Evolutionary conservation across 2,888 invertebrate species (phyloP).

Genomic region (Andrena marginata): DNA sequence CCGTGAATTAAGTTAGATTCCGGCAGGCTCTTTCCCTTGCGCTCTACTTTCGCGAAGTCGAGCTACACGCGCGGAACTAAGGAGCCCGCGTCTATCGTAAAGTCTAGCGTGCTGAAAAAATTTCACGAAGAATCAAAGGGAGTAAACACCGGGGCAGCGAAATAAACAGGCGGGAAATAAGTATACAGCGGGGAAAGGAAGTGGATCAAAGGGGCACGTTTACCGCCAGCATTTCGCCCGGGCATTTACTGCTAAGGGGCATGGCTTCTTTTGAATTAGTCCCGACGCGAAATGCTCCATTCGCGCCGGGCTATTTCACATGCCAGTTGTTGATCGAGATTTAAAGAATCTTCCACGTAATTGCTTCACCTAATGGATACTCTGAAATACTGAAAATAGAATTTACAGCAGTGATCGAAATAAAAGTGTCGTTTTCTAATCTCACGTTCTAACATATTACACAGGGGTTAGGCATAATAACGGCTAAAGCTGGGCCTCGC

Average conservation of each 20-base stretch:
- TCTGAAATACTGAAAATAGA: not conserved
- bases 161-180: constrained; percentile 27
- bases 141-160: constrained; percentile 6
- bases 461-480: no score
- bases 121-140: constrained; percentile 43
- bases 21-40: not conserved
- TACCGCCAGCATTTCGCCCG: constrained; percentile 9
- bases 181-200: constrained; percentile 14
- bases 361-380: not conserved
- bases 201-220: constrained; percentile 24
- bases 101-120: not conserved
- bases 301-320: not conserved
- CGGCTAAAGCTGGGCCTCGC: no score
- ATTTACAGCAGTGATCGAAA: not conserved
- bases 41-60: not conserved
- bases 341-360: not conserved
- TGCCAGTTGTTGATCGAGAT: not conserved
- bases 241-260: constrained; percentile 11
- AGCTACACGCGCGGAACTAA: not conserved
- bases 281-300: constrained; percentile 1
- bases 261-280: constrained; percentile 11
- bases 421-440: no score
- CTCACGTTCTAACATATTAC: no score
- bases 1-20: no score
- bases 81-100: not conserved